Evolutionary conservation across 2,888 invertebrate species (phyloP), one percentile per base, ranked within the genome.

Genomic region (Orthonychiurus folsomi): DNA sequence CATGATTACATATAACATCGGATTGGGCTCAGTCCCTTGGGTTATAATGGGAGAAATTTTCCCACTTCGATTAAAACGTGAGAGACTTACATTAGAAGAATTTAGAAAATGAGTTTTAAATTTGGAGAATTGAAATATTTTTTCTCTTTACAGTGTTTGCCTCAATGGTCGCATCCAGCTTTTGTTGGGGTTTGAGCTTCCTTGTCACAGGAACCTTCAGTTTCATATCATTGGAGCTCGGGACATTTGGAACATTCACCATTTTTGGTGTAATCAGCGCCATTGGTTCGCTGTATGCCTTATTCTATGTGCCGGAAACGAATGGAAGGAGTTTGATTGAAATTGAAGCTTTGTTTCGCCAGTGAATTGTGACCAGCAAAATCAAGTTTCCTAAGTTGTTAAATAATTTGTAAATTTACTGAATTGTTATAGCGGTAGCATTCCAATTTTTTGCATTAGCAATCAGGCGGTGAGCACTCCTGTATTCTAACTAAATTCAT

Each of bases 181-280:
- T 84, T 50, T 91, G 89, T 75, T 89, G 89, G 89, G 79, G 82
- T 62, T 78, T 85, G 59, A 86, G 86, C 2, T 89, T 89, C 74
- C 65, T 76, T n/a, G 73, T 77, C 25, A 77, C 77, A 1, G 74
- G 75, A 61, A 70, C 71, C 2, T 76, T 75, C 60, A 66, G 69
- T 18, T 70, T 73, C 50, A 50, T 67, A 66, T 65, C 21, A 20
- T 5, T 12, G n/a, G 3, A 9, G 21, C 9, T 52, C 12, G 24
- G 21, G 5, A 3, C 5, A 23, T 20, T 23, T 23, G 52, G 9
- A 12, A 21, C 9, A 9, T 52, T 21, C 20, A 12, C 12, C 9
- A 20, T 69, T 5, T 69, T 67, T 63, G 59, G 57, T 1, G 65
- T 58, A 15, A 25, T 66, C 23, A 62, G 67, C 50, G 61, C 52